Evolutionary conservation across 2,113 vertebrate genomes (phyloP), one percentile per base, ranked within the genome.

Genomic region (Axis porcinus): DNA sequence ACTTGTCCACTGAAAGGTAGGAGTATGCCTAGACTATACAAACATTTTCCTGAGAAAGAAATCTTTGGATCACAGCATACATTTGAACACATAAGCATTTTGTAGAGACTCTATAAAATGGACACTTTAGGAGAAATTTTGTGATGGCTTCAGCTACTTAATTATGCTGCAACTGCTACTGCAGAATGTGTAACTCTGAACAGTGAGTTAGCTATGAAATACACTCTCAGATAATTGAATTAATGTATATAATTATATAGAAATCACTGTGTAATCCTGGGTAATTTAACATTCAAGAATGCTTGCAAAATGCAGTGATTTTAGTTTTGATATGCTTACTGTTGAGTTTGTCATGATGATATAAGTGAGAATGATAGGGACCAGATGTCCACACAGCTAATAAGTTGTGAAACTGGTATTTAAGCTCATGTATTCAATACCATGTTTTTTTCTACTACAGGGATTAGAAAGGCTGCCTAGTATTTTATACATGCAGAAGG

Each of bases 161-260:
- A 36, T 84, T 86, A 55, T n/a, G 55, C 76, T 52, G 28, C 57
- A 55, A 30, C 7, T 76, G 57, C 10, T 28, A 3, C 16, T 43
- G 7, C 11, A 52, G 30, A 87, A 90, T 52, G 16, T 93, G 12
- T 45, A 47, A 76, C 33, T 92, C 33, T 19, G 30, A 82, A 33
- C 21, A 78, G 74, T 47, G 47, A 97, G 54, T 62, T 57, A 84
- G 84, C 81, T 94, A 17, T 79, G 89, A 86, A 96, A 82, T 97
- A 16, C 23, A 84, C 28, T 62, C 74, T 91, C 57, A 19, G 74
- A 74, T 92, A 92, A 96, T 88, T 90, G 94, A 97, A 97, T 98
- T 95, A 86, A 82, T 95, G 58, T 88, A 86, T 94, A 28, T 92
- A 94, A 98, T 98, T 96, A 96, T 47, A 64, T 79, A 52, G 87